phyloP scores from a whole-genome alignment of 2,888 invertebrate species.

The Trachelus troglodyta region DNA sequence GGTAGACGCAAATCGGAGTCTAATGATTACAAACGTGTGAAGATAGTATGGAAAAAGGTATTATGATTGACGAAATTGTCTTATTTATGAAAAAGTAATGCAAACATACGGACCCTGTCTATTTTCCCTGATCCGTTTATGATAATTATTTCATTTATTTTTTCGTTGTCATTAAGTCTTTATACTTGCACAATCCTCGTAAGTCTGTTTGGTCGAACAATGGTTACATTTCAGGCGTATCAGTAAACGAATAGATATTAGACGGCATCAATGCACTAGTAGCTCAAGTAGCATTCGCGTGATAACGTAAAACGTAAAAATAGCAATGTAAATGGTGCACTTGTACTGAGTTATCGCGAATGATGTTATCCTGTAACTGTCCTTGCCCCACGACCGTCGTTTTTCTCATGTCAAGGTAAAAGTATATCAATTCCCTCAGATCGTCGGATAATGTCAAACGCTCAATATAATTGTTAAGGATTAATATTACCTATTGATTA shows the following conservation, averaged over 20 bases:
- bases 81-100: not conserved
- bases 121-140: not conserved
- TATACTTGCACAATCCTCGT: not conserved
- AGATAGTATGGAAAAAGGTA: not conserved
- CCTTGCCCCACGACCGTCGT: conserved; percentile 51
- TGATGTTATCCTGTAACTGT: conserved; percentile 47
- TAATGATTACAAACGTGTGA: not conserved
- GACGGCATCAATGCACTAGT: not conserved
- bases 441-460: not conserved
- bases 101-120: not conserved
- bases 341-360: conserved; percentile 41
- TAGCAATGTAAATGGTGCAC: conserved; percentile 35
- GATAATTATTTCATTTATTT: not conserved
- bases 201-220: not conserved
- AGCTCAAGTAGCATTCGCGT: not conserved
- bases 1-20: not conserved
- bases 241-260: not conserved
- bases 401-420: conserved; percentile 50
- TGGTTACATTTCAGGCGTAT: not conserved
- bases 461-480: not conserved
- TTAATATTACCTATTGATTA: not conserved
- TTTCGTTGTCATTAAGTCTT: not conserved
- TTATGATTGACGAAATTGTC: not conserved
- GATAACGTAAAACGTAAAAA: conserved; percentile 30
- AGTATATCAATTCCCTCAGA: conserved; percentile 9